Base-by-base conservation (phyloP, 2,797 vertebrate genomes). In the Agapornis canus region DNA sequence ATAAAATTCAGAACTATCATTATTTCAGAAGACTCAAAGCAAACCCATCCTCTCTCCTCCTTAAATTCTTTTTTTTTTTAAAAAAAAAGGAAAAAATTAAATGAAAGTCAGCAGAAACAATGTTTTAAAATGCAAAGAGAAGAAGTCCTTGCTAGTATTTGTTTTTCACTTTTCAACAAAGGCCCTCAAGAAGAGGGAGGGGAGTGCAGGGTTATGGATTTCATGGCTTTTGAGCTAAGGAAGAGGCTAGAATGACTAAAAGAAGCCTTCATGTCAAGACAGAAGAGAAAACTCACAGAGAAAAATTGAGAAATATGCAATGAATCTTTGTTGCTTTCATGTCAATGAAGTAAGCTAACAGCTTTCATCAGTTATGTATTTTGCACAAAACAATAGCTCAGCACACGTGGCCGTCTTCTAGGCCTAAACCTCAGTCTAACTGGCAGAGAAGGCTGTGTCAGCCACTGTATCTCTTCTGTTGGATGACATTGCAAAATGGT, bases 141-240 rank as follows among this genome's bases (percentile, higher is more conserved):
- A 3, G 7, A 78, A 39, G n/a, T 47, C 39, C 75, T 89, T 68
- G 11, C 14, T 45, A 15, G 14, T 12, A 35, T 48, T 70, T 13
- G 21, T 89, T 93, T 93, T 91, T 89, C 42, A 43, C 17, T 91
- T 93, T 81, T 78, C 51, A 82, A 64, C 42, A 71, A 78, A 82
- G 26, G 7, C 23, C 22, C 14, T 71, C 0, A 89, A 91, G 49
- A 35, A 72, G 42, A 73, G 42, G 10, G 17, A 86, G 79, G 10
- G 32, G 56, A 82, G 11, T 23, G 35, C 31, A 31, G 8, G 51
- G 25, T 66, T 91, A 15, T 13, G 40, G 32, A 42, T 6, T 3
- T 83, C 69, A 57, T 84, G 77, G 16, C n/a, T 89, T 86, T 27
- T 54, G 90, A 94, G 63, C 13, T 49, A 57, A 78, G 32, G 40